Evolutionary conservation across 2,113 vertebrate genomes (phyloP).

Genomic region (Notothenia coriiceps): DNA sequence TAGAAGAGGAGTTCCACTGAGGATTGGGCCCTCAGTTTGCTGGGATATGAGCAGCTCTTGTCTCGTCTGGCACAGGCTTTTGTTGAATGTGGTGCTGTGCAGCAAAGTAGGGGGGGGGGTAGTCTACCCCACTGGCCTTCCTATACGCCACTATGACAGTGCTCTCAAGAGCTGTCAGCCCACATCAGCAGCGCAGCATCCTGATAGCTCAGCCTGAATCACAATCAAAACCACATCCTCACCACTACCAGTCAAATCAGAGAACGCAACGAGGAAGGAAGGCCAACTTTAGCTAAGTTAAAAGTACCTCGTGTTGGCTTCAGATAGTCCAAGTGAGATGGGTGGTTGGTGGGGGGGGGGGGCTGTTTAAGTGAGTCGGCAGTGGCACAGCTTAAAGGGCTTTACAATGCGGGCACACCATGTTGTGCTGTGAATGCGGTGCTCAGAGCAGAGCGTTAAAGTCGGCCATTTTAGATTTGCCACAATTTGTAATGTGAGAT

Average conservation of each 20-base stretch:
- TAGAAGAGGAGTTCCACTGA: slow-evolving; percentile 4
- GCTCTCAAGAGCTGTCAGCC: slow-evolving; percentile 88
- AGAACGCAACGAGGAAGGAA: not conserved
- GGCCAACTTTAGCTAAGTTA: slow-evolving; percentile 39
- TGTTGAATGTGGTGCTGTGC: slow-evolving; percentile 55
- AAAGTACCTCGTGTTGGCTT: slow-evolving; percentile 30
- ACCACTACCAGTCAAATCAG: slow-evolving; percentile 26
- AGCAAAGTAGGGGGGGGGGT: not conserved
- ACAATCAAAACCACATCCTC: slow-evolving; percentile 71
- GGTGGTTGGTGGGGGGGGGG: not conserved
- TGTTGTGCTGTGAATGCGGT: slow-evolving; percentile 66
- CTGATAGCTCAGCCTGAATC: slow-evolving; percentile 86
- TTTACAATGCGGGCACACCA: slow-evolving; percentile 62
- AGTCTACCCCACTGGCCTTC: slow-evolving; percentile 57
- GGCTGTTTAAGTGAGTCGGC: not conserved
- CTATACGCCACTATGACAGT: slow-evolving; percentile 82
- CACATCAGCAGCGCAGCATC: slow-evolving; percentile 83
- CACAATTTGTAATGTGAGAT: slow-evolving; percentile 78
- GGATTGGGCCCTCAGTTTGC: slow-evolving; percentile 45
- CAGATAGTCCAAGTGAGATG: not conserved
- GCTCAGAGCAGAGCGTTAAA: slow-evolving; percentile 60
- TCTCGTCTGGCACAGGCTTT: slow-evolving; percentile 72
- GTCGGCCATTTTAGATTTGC: slow-evolving; percentile 85
- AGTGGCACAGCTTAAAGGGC: slow-evolving; percentile 8
- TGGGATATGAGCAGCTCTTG: slow-evolving; percentile 75